Base-by-base conservation (phyloP, 2,888 invertebrate genomes). In the Chymomyza fuscimana region DNA sequence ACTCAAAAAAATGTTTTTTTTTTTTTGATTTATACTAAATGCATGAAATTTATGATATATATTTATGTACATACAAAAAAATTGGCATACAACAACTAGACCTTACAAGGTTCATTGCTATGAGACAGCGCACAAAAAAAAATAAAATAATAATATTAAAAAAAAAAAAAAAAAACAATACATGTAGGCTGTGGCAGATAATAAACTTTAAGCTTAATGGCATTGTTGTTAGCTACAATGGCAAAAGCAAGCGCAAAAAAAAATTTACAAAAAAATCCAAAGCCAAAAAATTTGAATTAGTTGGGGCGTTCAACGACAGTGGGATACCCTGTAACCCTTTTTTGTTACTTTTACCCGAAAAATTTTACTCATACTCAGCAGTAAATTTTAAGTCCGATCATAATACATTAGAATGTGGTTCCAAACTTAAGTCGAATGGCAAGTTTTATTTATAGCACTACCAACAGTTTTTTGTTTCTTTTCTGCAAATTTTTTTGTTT, bases 71-170 rank as follows among this genome's bases (percentile, higher is more conserved):
- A 7, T 46, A 4, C 10, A 46, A 46, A 46, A 46, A 46, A 46
- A 54, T 19, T 54, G 52, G 10, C 16, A 54, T 16, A 54, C 52
- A 16, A 1, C 52, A 4, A 19, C 19, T 58, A 19, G 88, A 87
- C 85, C 85, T 86, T 81, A 80, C 74, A 75, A 72, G 86, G 85
- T 85, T 84, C 86, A 87, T 84, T 87, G 84, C 86, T 86, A 83
- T 82, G 78, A 78, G 80, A 74, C 40, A 46, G 40, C 40, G 0
- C 40, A 12, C 40, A 46, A 46, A 46, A 6, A 46, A 46, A 46
- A 5, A 10, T 10, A 19, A 32, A 32, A 32, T 32, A 32, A 32
- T 32, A 32, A 1, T 32, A 32, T 7, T 9, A 32, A 32, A 32
- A 32, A 32, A 32, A 32, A 32, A 32, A 32, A 32, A 40, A 40